phyloP scores from a whole-genome alignment of 2,797 vertebrate species.

The Diplodus sargus region DNA sequence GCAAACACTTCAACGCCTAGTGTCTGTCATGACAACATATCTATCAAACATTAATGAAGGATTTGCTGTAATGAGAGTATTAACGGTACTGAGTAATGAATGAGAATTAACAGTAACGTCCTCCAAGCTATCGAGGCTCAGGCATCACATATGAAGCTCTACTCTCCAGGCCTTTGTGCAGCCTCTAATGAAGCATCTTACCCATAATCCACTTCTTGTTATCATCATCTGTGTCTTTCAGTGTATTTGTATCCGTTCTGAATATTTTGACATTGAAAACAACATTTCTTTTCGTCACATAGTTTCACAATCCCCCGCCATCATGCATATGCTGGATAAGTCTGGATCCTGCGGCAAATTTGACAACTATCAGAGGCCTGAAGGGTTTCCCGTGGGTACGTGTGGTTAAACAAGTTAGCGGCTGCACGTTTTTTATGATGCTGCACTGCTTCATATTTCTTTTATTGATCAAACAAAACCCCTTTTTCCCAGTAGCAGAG shows the following conservation, averaged over 20 bases:
- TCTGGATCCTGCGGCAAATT: constrained; percentile 87
- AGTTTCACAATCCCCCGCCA: constrained; percentile 85
- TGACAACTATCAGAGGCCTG: constrained; percentile 86
- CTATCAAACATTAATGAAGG: not conserved
- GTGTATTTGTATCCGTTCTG: constrained; percentile 16
- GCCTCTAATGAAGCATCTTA: constrained; percentile 4
- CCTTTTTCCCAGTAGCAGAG: constrained; percentile 87
- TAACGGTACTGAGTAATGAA: too few species aligned
- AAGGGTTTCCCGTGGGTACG: constrained; percentile 88
- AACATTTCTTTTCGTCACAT: constrained; percentile 30
- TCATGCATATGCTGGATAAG: constrained; percentile 89
- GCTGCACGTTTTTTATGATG: not conserved
- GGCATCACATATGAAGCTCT: not conserved
- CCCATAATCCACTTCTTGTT: not conserved
- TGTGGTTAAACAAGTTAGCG: constrained; percentile 37
- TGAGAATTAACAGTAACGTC: not conserved
- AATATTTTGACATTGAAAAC: constrained; percentile 34
- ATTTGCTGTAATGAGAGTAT: too few species aligned
- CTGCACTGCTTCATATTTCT: not conserved
- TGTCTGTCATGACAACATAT: not conserved
- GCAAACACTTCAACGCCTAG: not conserved
- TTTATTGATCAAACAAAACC: constrained; percentile 10
- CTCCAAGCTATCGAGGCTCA: constrained; percentile 10
- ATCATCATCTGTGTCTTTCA: constrained; percentile 1
- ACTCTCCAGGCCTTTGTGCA: constrained; percentile 50